These are phyloP conservation scores for Oscheius sp. DNA, from an alignment of 1,140 invertebrate species.

Conservation along the genomic window DNA sequence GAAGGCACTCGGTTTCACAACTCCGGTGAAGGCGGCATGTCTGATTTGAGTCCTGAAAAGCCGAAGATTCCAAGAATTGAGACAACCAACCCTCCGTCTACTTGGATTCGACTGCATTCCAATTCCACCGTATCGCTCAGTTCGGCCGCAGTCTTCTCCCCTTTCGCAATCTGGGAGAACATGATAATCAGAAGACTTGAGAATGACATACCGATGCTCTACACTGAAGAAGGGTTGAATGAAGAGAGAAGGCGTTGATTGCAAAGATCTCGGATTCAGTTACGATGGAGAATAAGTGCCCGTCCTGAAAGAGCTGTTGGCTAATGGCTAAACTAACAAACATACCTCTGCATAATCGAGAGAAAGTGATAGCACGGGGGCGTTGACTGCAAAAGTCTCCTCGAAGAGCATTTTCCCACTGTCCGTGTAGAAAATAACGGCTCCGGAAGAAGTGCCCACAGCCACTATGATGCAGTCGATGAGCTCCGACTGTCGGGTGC, in stretches of 20 bases:
- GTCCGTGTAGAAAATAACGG: slow-evolving; percentile 24
- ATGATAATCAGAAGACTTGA: neutral
- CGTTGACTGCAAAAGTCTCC: slow-evolving; percentile 9
- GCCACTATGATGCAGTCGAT: slow-evolving; percentile 23
- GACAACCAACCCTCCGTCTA: neutral
- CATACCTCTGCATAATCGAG: neutral
- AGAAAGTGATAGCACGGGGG: neutral
- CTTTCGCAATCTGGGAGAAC: slow-evolving; percentile 13
- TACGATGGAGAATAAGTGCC: slow-evolving; percentile 14
- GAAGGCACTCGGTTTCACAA: slow-evolving; percentile 19
- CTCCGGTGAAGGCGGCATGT: slow-evolving; percentile 22
- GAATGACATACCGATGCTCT: neutral
- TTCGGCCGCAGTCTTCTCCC: slow-evolving; percentile 15
- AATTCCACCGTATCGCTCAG: neutral
- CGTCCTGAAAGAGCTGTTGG: slow-evolving; percentile 1
- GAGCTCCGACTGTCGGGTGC: slow-evolving; percentile 9
- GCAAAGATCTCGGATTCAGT: slow-evolving; percentile 14
- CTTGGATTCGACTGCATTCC: neutral
- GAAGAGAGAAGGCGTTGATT: slow-evolving; percentile 19
- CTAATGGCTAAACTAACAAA: neutral
- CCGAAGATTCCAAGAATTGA: neutral
- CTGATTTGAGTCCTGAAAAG: neutral
- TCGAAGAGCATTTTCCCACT: slow-evolving; percentile 24
- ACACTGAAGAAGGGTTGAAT: slow-evolving; percentile 9
- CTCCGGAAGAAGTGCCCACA: slow-evolving; percentile 5